These are phyloP conservation scores for Pavo muticus DNA, from an alignment of 2,113 vertebrate species.

Conservation along the genomic window DNA sequence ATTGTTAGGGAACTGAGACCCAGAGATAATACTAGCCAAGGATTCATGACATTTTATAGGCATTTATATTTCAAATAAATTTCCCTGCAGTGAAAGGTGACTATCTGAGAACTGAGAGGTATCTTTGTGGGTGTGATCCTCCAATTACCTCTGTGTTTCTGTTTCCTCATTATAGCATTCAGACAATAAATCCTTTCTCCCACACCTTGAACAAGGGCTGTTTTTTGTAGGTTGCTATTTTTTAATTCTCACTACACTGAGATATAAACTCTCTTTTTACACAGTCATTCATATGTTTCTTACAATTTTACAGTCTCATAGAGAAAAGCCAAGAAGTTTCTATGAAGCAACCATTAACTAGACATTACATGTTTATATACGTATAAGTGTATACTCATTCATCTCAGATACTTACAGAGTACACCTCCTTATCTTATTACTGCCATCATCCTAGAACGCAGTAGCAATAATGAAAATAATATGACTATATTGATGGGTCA, in stretches of 20 bases:
- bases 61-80: slow-evolving; percentile 12
- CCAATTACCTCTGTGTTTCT: background rate
- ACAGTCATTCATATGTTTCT: background rate
- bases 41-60: background rate
- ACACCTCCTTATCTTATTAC: slow-evolving; percentile 1
- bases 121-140: background rate
- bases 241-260: background rate
- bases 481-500: background rate
- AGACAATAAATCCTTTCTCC: background rate
- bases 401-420: background rate
- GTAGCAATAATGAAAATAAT: background rate
- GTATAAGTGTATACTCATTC: background rate
- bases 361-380: background rate
- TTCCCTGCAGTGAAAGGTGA: slow-evolving; percentile 9
- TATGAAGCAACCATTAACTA: background rate
- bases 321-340: background rate
- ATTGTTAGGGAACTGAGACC: slow-evolving; percentile 16
- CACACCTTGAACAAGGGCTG: background rate
- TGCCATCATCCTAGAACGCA: background rate
- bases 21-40: background rate
- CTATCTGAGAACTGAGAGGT: background rate
- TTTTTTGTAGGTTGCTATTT: background rate
- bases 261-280: background rate
- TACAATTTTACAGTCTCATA: background rate
- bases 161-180: background rate